Evolutionary conservation across 2,113 vertebrate species (phyloP), one percentile per base, ranked within the genome.

Genomic region (Felis chaus): DNA sequence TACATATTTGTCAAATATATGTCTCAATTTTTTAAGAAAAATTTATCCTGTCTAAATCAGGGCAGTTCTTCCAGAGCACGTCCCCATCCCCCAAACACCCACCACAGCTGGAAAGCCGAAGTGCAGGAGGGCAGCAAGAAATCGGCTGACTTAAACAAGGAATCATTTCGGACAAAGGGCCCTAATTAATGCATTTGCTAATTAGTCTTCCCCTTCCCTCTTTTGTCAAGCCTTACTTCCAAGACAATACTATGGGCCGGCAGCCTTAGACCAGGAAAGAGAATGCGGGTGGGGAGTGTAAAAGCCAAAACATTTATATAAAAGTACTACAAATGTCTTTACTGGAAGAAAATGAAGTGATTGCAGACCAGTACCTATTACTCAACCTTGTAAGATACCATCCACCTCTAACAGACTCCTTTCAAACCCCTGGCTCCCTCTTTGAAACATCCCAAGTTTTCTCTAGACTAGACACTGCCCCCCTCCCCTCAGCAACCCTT

Each of bases 171-270:
- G 94, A 98, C 97, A 98, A 96, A 96, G 85, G 84, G 78, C 88
- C 80, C 95, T 97, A 97, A 97, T 98, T 96, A 97, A 96, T 85
- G 92, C 94, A 69, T 94, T 90, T 96, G 84, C 96, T 96, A 98
- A 98, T 97, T 93, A 97, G 94, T 95, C 95, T 94, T 94, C 95
- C 89, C 90, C 84, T 87, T 83, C 50, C 27, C 84, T 87, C 94
- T 96, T 96, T 92, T 91, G 92, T 95, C 63, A 88, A 97, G 94
- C 88, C 81, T 92, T 76, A 97, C 92, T 95, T 97, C 36, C 81
- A 87, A 97, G 95, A 94, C 94, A 96, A 96, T 80, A 83, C 76
- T 84, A 18, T 0, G 27, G 63, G 83, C 69, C 83, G n/a, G 7
- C n/a, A 81, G 45, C 39, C 83, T 92, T 25, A 92, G 18, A 57